Evolutionary conservation across 2,888 invertebrate genomes (phyloP), one percentile per base, ranked within the genome.

Genomic region (Sclerodermus sp.): DNA sequence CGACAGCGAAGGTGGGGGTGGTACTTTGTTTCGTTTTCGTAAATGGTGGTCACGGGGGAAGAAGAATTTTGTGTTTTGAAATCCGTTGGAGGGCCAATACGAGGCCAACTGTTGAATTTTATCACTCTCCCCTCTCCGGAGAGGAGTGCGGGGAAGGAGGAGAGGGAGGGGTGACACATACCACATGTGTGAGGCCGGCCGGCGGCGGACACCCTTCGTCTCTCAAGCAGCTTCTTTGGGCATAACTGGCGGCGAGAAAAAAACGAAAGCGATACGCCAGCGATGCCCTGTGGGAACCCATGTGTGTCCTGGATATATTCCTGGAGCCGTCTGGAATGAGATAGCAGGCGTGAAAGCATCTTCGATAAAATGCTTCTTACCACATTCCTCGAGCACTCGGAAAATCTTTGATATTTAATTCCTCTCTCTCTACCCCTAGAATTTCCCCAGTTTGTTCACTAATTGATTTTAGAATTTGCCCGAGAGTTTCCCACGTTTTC

Each of bases 41-140:
- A 10, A 30, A 6, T 30, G 6, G 10, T 30, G 30, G 8, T 30
- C 30, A 10, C 30, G 30, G 6, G 30, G 30, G 30, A 30, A n/a
- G n/a, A 8, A 23, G 23, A 3, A 23, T 8, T 23, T 8, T 3
- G 23, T 5, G 23, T 23, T 8, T 23, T 8, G 23, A 23, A 23
- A 23, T 23, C 23, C 8, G 23, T 3, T 23, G 6, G 34, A 34
- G 13, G 62, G 58, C 62, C 64, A 63, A 64, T 71, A 65, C 66
- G 62, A 60, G 63, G 65, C 72, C 74, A 74, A 74, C 73, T 74
- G 73, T 74, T 74, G 73, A 73, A 69, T 71, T 74, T 72, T 73
- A 73, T 74, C 72, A 67, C 66, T 60, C 55, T 38, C 46, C 49
- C 14, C 45, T 39, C 42, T 42, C 51, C 37, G 14, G 39, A 46